phyloP scores from a whole-genome alignment of 1,140 invertebrate genomes.

The Aphidius ervi region DNA sequence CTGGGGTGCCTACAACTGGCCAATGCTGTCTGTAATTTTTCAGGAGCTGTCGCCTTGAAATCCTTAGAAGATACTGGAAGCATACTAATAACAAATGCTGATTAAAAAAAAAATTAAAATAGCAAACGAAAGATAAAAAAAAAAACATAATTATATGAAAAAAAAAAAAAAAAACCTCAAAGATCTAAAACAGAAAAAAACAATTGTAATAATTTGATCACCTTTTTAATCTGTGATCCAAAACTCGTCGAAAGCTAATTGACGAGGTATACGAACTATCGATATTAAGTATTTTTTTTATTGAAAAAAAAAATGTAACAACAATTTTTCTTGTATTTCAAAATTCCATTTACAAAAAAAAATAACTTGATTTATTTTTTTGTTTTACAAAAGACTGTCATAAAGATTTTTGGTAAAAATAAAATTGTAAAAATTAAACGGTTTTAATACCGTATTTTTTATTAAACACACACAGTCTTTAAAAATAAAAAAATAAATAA shows the following conservation, averaged over 20 bases:
- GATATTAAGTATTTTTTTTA: too few species aligned
- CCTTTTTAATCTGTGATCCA: constrained; percentile 53
- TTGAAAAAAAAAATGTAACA: too few species aligned
- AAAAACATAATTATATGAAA: constrained; percentile 5
- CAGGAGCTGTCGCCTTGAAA: constrained; percentile 56
- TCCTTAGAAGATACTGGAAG: constrained; percentile 42
- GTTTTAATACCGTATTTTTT: too few species aligned
- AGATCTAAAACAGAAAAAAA: constrained; percentile 13
- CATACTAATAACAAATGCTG: constrained; percentile 15
- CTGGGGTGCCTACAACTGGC: constrained; percentile 39
- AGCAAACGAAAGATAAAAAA: constrained; percentile 10
- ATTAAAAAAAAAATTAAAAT: constrained; percentile 13
- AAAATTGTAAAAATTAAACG: too few species aligned
- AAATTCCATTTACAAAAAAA: too few species aligned
- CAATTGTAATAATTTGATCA: constrained; percentile 45
- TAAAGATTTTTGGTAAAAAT: too few species aligned
- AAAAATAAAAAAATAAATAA: constrained; percentile 1
- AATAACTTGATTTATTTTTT: too few species aligned
- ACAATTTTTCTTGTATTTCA: too few species aligned
- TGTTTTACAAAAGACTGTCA: too few species aligned
- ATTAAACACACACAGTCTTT: too few species aligned
- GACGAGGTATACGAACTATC: too few species aligned
- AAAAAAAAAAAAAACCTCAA: constrained; percentile 21
- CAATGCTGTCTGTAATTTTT: constrained; percentile 46
- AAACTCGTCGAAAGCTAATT: constrained; percentile 31